phyloP scores from a whole-genome alignment of 2,888 invertebrate species.

The Drosophila prolongata region DNA sequence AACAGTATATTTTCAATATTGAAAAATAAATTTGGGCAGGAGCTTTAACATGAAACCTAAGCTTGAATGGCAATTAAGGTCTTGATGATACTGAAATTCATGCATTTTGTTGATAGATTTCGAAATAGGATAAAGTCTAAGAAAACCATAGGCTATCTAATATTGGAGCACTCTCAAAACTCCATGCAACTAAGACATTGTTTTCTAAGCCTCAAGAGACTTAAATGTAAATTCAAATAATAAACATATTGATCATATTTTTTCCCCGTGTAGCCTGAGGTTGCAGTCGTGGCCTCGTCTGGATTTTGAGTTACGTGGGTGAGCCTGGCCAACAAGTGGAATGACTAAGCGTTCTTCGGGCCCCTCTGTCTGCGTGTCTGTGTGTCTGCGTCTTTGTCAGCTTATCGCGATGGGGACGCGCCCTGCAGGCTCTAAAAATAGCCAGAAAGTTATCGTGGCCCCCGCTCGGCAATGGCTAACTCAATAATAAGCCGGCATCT shows the following conservation, averaged over 20 bases:
- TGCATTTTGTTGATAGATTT: too few species aligned
- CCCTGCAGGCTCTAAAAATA: conserved; percentile 71
- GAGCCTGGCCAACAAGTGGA: conserved; percentile 76
- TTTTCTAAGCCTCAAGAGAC: too few species aligned
- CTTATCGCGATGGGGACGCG: conserved; percentile 75
- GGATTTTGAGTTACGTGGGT: conserved; percentile 70
- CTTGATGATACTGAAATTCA: too few species aligned
- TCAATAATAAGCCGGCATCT: conserved; percentile 47
- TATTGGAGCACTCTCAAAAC: too few species aligned
- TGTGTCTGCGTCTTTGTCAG: conserved; percentile 27
- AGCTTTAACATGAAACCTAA: too few species aligned
- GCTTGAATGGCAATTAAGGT: too few species aligned
- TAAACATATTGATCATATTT: background rate
- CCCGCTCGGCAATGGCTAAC: conserved; percentile 42
- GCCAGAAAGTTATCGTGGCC: conserved; percentile 34
- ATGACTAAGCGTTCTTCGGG: conserved; percentile 66
- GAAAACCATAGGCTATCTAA: too few species aligned
- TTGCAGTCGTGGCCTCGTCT: conserved; percentile 41
- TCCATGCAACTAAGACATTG: too few species aligned
- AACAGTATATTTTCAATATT: too few species aligned
- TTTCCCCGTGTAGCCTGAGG: conserved; percentile 6
- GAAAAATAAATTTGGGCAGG: too few species aligned
- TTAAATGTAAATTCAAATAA: too few species aligned
- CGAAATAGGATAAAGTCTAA: too few species aligned
- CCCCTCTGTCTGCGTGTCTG: conserved; percentile 11